Evolutionary conservation across 1,140 invertebrate genomes (phyloP), one percentile per base, ranked within the genome.

Genomic region (Notospermus geniculatus): DNA sequence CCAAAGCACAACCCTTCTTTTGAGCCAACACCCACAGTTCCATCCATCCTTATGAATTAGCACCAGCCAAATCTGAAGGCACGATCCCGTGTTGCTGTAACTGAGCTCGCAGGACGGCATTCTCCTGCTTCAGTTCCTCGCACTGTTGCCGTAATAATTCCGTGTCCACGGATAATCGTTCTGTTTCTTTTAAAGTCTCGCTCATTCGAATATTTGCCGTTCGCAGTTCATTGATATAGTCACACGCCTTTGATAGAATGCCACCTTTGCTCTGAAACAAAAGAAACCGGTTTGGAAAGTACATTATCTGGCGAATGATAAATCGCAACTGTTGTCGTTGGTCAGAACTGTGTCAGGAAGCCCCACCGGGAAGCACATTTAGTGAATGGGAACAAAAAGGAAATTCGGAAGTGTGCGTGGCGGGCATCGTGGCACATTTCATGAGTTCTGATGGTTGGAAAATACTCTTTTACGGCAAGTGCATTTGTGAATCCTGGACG

Each of bases 211-310:
- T 86, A 78, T 94, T 91, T 43, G 87, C 87, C 23, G 86, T 85
- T 60, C 90, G 87, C 59, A 97, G 84, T 74, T 95, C 92, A 54
- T 86, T 85, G 63, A 97, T 97, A 79, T 97, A 95, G 76, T 98
- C 94, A 83, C 93, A 97, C 1, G 94, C 94, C 81, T 97, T 97
- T 2, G 94, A 91, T 63, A 98, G 80, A 68, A 97, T 97, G 52
- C 92, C 93, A 32, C 94, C 93, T 86, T 98, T 98, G 73, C 93
- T 97, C 84, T 95, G 57, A 57, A 73, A 74, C 15, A 52, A 54
- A 39, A 52, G 56, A 39, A 30, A 60, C 53, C 29, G 27, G 32
- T 19, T 19, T 2, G 39, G 17, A 56, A 15, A 50, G 11, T 13
- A 13, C 11, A 43, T 13, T 43, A 43, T 43, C 39, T 13, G 19